Evolutionary conservation across 2,113 vertebrate genomes (phyloP).

Genomic region (Microtus montanus): DNA sequence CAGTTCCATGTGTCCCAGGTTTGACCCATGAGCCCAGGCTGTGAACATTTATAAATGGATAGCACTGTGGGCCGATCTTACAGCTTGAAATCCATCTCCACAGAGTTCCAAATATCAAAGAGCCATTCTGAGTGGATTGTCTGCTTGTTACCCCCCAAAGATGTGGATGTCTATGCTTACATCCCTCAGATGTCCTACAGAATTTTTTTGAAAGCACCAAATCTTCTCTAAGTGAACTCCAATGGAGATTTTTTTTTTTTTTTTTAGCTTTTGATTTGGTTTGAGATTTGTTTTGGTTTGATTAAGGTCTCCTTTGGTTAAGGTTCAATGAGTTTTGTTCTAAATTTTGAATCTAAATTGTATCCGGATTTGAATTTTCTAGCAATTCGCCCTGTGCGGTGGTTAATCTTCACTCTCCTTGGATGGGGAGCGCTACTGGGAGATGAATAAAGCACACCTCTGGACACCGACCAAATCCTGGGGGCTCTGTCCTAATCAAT

Average conservation of each 20-base stretch:
- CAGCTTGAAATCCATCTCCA: not conserved
- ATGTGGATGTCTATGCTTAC: not conserved
- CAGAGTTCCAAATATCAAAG: not conserved
- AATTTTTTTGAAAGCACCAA: not conserved
- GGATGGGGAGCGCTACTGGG: too few species aligned
- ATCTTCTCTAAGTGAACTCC: not conserved
- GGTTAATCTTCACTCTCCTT: not conserved
- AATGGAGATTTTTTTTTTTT: not conserved
- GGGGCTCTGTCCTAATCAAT: not conserved
- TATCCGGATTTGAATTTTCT: constrained; percentile 22
- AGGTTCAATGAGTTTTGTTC: not conserved
- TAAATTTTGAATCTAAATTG: not conserved
- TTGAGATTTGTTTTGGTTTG: not conserved
- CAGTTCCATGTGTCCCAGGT: not conserved
- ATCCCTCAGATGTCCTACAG: not conserved
- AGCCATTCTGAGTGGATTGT: not conserved
- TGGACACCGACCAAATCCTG: not conserved
- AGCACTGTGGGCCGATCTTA: not conserved
- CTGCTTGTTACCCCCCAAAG: not conserved
- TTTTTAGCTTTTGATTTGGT: not conserved
- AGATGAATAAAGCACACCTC: not conserved
- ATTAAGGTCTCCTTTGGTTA: not conserved
- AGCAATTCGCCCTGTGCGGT: not conserved
- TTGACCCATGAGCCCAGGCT: not conserved
- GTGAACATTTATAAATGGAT: not conserved